phyloP scores from a whole-genome alignment of 2,113 vertebrate genomes.

The Microtus ochrogaster region DNA sequence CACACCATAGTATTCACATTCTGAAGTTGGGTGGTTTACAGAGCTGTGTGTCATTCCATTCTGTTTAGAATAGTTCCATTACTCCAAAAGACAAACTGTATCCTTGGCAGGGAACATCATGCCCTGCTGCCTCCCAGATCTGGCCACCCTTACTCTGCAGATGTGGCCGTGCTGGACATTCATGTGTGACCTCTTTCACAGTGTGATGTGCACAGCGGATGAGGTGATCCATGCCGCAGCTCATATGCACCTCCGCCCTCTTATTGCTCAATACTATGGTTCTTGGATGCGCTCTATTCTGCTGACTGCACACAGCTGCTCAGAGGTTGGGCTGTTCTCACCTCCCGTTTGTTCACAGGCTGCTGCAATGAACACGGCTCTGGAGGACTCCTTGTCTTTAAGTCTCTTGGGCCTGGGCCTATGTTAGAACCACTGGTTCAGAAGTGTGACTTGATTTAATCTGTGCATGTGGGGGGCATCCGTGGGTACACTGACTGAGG shows the following conservation, averaged over 20 bases:
- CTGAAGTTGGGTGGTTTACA: background rate
- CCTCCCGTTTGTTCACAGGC: background rate
- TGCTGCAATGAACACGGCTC: background rate
- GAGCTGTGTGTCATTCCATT: background rate
- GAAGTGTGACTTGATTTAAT: background rate
- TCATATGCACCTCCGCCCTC: background rate
- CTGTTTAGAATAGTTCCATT: conserved; percentile 2
- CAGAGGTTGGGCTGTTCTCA: background rate
- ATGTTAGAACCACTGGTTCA: background rate
- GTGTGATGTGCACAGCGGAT: background rate
- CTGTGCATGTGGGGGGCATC: too few species aligned
- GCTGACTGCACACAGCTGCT: background rate
- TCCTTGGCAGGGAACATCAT: background rate
- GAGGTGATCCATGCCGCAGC: background rate
- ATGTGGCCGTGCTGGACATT: background rate
- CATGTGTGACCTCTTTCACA: background rate
- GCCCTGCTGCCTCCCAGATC: background rate
- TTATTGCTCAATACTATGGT: background rate
- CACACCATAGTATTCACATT: background rate
- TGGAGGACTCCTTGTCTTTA: background rate
- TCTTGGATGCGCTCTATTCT: background rate
- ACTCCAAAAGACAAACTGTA: background rate
- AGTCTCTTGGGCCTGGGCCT: background rate
- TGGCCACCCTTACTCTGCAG: too few species aligned
- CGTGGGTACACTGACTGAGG: background rate